Evolutionary conservation across 2,888 invertebrate genomes (phyloP), one percentile per base, ranked within the genome.

Genomic region (Volucella inflata): DNA sequence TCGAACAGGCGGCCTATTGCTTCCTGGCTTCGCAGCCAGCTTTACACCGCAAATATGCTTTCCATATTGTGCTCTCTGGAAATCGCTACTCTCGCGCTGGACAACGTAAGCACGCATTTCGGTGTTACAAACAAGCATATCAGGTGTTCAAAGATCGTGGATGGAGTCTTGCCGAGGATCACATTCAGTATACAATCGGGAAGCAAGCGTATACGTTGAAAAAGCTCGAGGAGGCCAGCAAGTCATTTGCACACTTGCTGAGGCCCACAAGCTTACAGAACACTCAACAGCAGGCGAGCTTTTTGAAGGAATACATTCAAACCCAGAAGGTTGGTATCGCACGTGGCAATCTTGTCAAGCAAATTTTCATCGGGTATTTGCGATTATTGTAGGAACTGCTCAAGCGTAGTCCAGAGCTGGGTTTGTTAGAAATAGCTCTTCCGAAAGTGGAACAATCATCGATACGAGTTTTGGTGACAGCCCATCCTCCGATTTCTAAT

Each of bases 1-100:
- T 99, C 62, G 99, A 99, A 91, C 98, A 99, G 92, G 98, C 99
- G 0, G 96, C 99, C 0, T 96, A 98, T 90, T 98, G 98, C 91
- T 99, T 98, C 91, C 93, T 98, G 46, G 93, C 93, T 3, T 91
- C 92, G 3, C 92, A 93, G 53, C 93, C 94, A 9, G 93, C 94
- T 14, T 96, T 97, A 96, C 94, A 96, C 88, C 94, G 98, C 68
- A 99, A 99, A 92, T 98, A 98, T 91, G 97, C 98, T 14, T 98
- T 99, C 92, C 98, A 99, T 90, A 96, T 98, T 94, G 98, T 99
- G 17, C 93, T 99, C 21, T 97, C 99, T 16, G 99, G 99, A 0
- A 98, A 99, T 92, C 94, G 99, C 77, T 99, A 96, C 92, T 97
- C 97, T 11, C 98, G 98, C 91, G 96, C 98, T 12, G 97, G 97